Evolutionary conservation across 2,888 invertebrate genomes (phyloP).

Genomic region (Tetrapedia diversipes): DNA sequence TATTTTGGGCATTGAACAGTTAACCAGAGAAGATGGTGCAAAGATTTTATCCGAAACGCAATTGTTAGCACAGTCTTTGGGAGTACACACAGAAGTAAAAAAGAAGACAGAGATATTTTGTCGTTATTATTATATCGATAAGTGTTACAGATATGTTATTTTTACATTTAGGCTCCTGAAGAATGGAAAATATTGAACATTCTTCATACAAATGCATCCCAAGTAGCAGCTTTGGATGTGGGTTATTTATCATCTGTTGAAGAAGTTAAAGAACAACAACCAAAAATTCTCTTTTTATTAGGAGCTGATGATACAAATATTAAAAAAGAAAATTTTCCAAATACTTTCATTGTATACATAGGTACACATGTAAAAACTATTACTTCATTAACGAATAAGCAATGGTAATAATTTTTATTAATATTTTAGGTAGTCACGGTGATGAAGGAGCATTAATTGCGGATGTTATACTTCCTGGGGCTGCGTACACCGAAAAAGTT

Average conservation of each 20-base stretch:
- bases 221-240: slow-evolving; percentile 97
- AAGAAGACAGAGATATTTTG: not conserved
- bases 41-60: slow-evolving; percentile 90
- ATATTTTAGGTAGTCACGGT: slow-evolving; percentile 93
- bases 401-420: not conserved
- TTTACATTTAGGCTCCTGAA: slow-evolving; percentile 74
- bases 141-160: not conserved
- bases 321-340: slow-evolving; percentile 89
- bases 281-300: slow-evolving; percentile 93
- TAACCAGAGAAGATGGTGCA: slow-evolving; percentile 91
- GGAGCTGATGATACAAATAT: slow-evolving; percentile 96
- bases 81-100: slow-evolving; percentile 84
- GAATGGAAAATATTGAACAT: slow-evolving; percentile 95
- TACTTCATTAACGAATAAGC: not conserved
- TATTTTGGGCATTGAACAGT: slow-evolving; percentile 93
- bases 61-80: slow-evolving; percentile 87
- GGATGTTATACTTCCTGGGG: slow-evolving; percentile 96
- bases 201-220: slow-evolving; percentile 95
- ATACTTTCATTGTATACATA: slow-evolving; percentile 94
- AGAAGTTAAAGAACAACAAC: slow-evolving; percentile 85
- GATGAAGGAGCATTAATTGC: slow-evolving; percentile 96
- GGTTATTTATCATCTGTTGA: slow-evolving; percentile 93
- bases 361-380: slow-evolving; percentile 83
- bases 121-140: not conserved
- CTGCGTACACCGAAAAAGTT: slow-evolving; percentile 99